A percentile compares a stretch with the other conserved stretches of the same genome.
These are phyloP conservation scores for Botia almorhae DNA, from an alignment of 2,797 vertebrate species.

Conservation along the genomic window DNA sequence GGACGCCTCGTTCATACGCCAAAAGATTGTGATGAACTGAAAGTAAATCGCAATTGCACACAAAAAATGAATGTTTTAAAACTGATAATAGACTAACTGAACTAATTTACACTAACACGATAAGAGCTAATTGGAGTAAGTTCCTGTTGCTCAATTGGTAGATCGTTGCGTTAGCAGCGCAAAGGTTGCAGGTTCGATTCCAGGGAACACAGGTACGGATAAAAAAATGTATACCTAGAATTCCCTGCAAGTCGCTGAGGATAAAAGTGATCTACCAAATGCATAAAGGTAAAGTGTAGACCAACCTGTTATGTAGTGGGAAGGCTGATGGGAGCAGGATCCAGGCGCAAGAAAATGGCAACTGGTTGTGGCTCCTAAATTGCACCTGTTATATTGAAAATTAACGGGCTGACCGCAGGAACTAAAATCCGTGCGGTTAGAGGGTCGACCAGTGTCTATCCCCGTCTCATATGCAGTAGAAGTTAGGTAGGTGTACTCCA, in stretches of 20 bases:
- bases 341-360: slow-evolving; percentile 96
- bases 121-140: too few relatives aligned
- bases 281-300: slow-evolving; percentile 23
- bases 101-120: too few relatives aligned
- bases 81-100: too few relatives aligned
- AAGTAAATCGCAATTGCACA: slow-evolving; percentile 2
- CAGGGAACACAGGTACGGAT: too few relatives aligned
- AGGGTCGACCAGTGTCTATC: slow-evolving; percentile 94
- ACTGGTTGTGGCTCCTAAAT: slow-evolving; percentile 93
- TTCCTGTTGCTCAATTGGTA: too few relatives aligned
- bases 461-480: slow-evolving; percentile 98
- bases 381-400: slow-evolving; percentile 99
- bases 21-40: slow-evolving; percentile 97
- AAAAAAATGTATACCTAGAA: too few relatives aligned
- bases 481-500: slow-evolving; percentile 99
- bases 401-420: slow-evolving; percentile 98
- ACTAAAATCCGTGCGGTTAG: slow-evolving; percentile 98
- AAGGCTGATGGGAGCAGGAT: slow-evolving; percentile 87
- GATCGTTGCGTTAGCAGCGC: too few relatives aligned
- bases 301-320: slow-evolving; percentile 66
- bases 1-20: slow-evolving; percentile 93
- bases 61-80: not conserved
- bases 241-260: too few relatives aligned
- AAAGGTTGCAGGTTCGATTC: too few relatives aligned
- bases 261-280: not conserved